Percentiles rank a stretch among this genome's conserved stretches.
Conservation (phyloP, 2,797 vertebrate genomes). For the Carcharodon carcharias region DNA sequence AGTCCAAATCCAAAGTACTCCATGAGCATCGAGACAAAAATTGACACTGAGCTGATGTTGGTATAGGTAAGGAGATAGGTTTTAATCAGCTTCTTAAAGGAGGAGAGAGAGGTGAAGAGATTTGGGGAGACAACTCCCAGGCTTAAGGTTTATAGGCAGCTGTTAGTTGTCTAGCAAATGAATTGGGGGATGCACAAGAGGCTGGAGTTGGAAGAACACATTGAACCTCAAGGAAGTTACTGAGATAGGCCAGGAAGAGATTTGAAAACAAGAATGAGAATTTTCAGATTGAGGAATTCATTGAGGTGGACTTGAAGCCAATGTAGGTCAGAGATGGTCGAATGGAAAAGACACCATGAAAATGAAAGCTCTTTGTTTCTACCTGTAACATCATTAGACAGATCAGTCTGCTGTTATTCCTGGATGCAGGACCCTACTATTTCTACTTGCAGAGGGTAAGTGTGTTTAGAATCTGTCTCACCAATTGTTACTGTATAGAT, state of each 20-base stretch:
- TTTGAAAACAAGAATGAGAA: background rate
- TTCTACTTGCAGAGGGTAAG: background rate
- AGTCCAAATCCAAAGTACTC: background rate
- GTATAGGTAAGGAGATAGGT: no score
- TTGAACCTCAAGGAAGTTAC: no score
- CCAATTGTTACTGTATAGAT: background rate
- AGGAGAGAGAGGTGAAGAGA: no score
- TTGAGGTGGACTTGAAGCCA: background rate
- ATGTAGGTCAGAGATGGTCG: background rate
- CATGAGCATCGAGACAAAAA: background rate
- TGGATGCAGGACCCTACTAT: background rate
- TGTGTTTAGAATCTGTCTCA: background rate
- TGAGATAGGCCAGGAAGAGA: background rate
- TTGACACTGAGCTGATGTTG: no score
- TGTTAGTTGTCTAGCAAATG: no score
- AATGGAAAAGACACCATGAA: background rate
- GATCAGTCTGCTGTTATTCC: background rate
- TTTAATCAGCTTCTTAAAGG: no score
- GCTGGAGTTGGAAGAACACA: no score
- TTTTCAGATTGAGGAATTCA: background rate
- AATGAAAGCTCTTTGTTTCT: background rate
- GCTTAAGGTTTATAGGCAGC: no score
- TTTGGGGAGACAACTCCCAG: no score
- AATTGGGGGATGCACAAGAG: no score
- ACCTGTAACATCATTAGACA: background rate